A percentile compares a stretch with the other conserved stretches of the same genome.
Evolutionary conservation across 2,888 invertebrate genomes (phyloP).

Genomic region (Melanargia galathea): DNA sequence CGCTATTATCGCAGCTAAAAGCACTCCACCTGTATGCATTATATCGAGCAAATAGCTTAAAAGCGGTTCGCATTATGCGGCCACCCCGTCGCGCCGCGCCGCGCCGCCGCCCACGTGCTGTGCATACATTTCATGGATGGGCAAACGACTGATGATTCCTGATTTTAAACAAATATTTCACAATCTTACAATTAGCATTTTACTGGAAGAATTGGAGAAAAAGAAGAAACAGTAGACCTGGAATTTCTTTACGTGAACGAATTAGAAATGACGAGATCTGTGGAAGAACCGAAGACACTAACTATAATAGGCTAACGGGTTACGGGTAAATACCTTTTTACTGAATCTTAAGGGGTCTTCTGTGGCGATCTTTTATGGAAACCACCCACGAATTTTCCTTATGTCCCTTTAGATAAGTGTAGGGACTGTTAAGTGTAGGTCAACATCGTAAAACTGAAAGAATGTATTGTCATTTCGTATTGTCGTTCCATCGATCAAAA

Average conservation of each 20-base stretch:
- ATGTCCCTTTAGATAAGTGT: background rate
- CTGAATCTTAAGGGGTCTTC: too few relatives aligned
- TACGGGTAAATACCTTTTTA: too few relatives aligned
- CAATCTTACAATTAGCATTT: background rate
- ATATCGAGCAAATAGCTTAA: constrained; percentile 3
- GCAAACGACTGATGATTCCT: background rate
- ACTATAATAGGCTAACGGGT: too few relatives aligned
- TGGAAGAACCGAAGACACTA: too few relatives aligned
- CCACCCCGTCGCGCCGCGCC: too few relatives aligned
- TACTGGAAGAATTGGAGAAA: too few relatives aligned
- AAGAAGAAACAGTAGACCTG: too few relatives aligned
- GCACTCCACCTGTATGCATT: constrained; percentile 8
- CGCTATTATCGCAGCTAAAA: constrained; percentile 4
- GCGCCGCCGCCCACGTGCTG: background rate
- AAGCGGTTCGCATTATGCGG: constrained; percentile 7
- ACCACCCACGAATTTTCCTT: background rate
- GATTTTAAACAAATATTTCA: background rate
- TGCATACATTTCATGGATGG: constrained; percentile 7
- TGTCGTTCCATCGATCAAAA: constrained; percentile 22
- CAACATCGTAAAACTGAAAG: constrained; percentile 46
- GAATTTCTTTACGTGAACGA: too few relatives aligned
- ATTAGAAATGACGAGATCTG: too few relatives aligned
- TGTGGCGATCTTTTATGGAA: background rate
- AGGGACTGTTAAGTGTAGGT: background rate
- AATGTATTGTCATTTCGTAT: constrained; percentile 18